A percentile compares a stretch with the other conserved stretches of the same genome.
These are phyloP conservation scores for Talpa occidentalis DNA, from an alignment of 2,113 vertebrate genomes.

Conservation along the genomic window DNA sequence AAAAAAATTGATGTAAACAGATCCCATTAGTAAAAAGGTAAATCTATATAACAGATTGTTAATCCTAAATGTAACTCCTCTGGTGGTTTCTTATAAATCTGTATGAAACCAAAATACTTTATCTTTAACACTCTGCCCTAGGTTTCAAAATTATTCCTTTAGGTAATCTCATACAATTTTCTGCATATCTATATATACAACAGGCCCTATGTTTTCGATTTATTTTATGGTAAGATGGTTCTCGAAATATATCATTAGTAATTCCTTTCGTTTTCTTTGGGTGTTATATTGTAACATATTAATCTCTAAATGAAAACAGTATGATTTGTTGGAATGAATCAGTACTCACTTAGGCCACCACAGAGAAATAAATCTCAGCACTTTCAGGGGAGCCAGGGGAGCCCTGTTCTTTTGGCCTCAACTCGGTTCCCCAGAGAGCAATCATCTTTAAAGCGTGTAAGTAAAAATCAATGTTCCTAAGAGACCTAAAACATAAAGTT, in stretches of 20 bases:
- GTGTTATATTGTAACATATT: conserved; percentile 42
- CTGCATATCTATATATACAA: not conserved
- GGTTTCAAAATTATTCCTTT: conserved; percentile 47
- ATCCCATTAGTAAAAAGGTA: conserved; percentile 13
- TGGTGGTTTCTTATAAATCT: conserved; percentile 30
- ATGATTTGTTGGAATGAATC: conserved; percentile 42
- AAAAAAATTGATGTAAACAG: not conserved
- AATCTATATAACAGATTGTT: conserved; percentile 28
- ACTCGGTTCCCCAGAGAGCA: not conserved
- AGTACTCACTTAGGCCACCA: conserved; percentile 34
- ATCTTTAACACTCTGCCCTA: not conserved
- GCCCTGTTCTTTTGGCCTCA: conserved; percentile 17
- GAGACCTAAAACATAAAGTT: conserved; percentile 3
- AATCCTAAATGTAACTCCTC: not conserved
- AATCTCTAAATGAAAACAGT: conserved; percentile 70
- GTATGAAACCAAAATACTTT: conserved; percentile 7
- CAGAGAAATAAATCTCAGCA: conserved; percentile 65
- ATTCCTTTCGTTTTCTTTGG: conserved; percentile 46
- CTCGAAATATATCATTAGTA: conserved; percentile 54
- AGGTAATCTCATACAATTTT: conserved; percentile 42
- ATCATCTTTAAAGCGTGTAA: conserved; percentile 44
- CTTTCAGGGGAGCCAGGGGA: not conserved
- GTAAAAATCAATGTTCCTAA: conserved; percentile 4
- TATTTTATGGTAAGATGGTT: conserved; percentile 54
- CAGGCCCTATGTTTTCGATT: conserved; percentile 9